These are phyloP conservation scores for Branchellion lobata DNA, from an alignment of 2,888 invertebrate genomes.

Conservation along the genomic window DNA sequence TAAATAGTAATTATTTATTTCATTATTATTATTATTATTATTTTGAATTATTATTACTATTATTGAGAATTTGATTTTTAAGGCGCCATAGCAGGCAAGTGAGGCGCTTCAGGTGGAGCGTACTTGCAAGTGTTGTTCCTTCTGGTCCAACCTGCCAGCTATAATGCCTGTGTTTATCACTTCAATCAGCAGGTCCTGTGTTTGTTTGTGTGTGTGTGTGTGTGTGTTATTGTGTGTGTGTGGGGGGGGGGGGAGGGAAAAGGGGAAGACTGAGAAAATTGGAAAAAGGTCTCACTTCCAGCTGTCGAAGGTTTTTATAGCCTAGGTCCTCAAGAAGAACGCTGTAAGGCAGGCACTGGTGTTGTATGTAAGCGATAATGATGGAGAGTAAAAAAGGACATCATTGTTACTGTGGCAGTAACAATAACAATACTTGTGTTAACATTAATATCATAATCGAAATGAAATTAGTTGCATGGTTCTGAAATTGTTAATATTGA, in stretches of 20 bases:
- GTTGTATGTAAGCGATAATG: slow-evolving; percentile 18
- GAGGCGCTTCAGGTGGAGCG: too few species aligned
- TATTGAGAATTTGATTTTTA: too few species aligned
- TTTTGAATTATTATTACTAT: too few species aligned
- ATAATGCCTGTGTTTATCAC: slow-evolving; percentile 96
- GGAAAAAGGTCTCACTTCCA: slow-evolving; percentile 68
- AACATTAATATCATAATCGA: too few species aligned
- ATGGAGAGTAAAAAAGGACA: background rate
- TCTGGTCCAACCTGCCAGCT: slow-evolving; percentile 92
- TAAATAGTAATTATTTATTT: too few species aligned
- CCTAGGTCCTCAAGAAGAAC: slow-evolving; percentile 81
- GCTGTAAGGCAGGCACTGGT: slow-evolving; percentile 75
- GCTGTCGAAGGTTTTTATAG: slow-evolving; percentile 84
- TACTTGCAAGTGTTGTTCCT: slow-evolving; percentile 75
- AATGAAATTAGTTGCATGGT: too few species aligned
- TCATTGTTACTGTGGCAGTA: background rate
- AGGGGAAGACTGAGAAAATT: background rate
- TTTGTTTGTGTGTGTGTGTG: background rate
- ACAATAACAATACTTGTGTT: too few species aligned
- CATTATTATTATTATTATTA: too few species aligned
- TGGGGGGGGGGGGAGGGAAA: too few species aligned
- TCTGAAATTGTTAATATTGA: too few species aligned
- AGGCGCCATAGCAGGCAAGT: too few species aligned
- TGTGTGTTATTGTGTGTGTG: too few species aligned
- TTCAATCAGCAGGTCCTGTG: slow-evolving; percentile 85